Conservation (phyloP, 2,113 vertebrate genomes). For the Cygnus buccinator region DNA sequence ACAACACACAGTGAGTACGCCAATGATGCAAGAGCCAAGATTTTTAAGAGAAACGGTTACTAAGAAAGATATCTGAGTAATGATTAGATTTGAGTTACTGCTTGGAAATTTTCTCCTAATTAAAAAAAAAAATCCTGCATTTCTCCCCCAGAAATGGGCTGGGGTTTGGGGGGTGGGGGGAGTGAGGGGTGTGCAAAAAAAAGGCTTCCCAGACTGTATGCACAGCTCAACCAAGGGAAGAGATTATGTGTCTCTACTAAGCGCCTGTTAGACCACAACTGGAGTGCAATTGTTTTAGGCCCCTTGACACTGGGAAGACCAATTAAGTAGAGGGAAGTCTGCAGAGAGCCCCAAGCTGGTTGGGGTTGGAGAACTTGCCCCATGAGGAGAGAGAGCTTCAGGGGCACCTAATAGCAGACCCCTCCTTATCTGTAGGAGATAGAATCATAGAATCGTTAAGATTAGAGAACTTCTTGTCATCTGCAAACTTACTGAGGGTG, state of each 20-base stretch:
- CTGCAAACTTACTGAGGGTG: no score
- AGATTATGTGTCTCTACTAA: background rate
- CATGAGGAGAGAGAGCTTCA: background rate
- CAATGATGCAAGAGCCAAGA: slow-evolving; percentile 56
- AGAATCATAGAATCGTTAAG: no score
- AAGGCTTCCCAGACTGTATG: background rate
- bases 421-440: background rate
- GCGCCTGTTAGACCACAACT: background rate
- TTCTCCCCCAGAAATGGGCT: background rate
- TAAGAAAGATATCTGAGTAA: background rate
- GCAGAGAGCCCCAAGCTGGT: background rate
- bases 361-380: background rate
- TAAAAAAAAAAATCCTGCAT: background rate
- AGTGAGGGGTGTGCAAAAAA: no score
- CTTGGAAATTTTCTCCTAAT: background rate
- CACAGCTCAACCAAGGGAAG: background rate
- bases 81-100: background rate
- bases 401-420: background rate
- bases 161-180: no score
- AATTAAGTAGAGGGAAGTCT: background rate
- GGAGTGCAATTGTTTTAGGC: background rate
- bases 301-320: background rate
- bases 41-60: slow-evolving; percentile 42
- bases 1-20: slow-evolving; percentile 49
- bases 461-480: no score